Evolutionary conservation across 2,113 vertebrate species (phyloP).

Genomic region (Lophius piscatorius): DNA sequence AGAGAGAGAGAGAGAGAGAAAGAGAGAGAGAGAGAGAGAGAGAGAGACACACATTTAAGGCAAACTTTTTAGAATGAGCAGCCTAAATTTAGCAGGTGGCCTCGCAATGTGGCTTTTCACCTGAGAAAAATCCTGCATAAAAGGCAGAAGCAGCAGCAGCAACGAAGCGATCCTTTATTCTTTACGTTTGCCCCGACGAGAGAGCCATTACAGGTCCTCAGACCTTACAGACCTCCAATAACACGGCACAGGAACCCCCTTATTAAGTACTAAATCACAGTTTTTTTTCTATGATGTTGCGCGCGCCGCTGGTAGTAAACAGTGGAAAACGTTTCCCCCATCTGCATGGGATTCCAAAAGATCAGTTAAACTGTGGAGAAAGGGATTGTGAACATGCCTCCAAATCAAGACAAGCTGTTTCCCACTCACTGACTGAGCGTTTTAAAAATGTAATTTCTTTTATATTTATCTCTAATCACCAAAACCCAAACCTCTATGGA

Average conservation of each 20-base stretch:
- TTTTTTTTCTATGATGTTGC: slow-evolving; percentile 16
- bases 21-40: not conserved
- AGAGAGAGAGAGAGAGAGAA: not conserved
- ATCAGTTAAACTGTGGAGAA: too few relatives aligned
- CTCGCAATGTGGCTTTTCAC: slow-evolving; percentile 39
- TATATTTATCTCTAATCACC: too few relatives aligned
- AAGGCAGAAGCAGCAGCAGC: slow-evolving; percentile 28
- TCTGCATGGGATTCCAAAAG: too few relatives aligned
- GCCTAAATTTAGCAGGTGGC: slow-evolving; percentile 49
- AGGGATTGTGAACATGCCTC: too few relatives aligned
- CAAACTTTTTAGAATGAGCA: slow-evolving; percentile 34
- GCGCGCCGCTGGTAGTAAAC: too few relatives aligned
- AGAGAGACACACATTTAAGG: slow-evolving; percentile 31
- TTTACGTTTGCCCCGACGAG: slow-evolving; percentile 33
- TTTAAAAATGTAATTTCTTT: too few relatives aligned
- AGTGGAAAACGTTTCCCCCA: too few relatives aligned
- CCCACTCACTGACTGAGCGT: too few relatives aligned
- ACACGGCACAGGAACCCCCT: slow-evolving; percentile 21
- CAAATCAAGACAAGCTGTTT: too few relatives aligned
- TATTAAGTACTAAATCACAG: slow-evolving; percentile 49
- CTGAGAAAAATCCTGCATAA: slow-evolving; percentile 27
- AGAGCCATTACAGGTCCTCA: slow-evolving; percentile 22
- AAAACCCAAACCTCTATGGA: too few relatives aligned
- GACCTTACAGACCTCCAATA: slow-evolving; percentile 32
- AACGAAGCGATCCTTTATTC: slow-evolving; percentile 38